Evolutionary conservation across 2,888 invertebrate genomes (phyloP).

Genomic region (Cheilosia pagana): DNA sequence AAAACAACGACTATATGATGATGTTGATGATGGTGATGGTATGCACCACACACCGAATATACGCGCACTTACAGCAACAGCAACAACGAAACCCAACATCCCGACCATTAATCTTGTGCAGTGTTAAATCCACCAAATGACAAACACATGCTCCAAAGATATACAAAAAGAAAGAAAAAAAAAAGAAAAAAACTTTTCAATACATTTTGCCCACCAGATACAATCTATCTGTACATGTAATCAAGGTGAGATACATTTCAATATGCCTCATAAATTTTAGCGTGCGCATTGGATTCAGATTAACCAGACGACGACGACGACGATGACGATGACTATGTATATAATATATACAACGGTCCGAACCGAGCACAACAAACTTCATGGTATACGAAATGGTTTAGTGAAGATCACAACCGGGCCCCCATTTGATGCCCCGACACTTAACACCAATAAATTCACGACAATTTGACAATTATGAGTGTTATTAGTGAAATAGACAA

Average conservation of each 20-base stretch:
- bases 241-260: conserved; percentile 83
- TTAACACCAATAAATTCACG: conserved; percentile 74
- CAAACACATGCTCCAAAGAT: conserved; percentile 72
- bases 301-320: conserved; percentile 44
- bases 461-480: conserved; percentile 83
- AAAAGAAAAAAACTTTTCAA: conserved; percentile 58
- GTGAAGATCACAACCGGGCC: conserved; percentile 68
- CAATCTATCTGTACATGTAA: conserved; percentile 77
- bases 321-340: conserved; percentile 21
- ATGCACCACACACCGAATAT: conserved; percentile 55
- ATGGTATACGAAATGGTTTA: conserved; percentile 26
- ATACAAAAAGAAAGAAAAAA: conserved; percentile 34
- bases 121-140: conserved; percentile 74
- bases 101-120: conserved; percentile 75
- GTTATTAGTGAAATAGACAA: conserved; percentile 83
- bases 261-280: conserved; percentile 81
- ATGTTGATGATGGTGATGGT: conserved; percentile 71
- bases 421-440: conserved; percentile 60
- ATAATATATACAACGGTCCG: conserved; percentile 24
- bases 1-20: conserved; percentile 56
- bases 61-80: conserved; percentile 11
- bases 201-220: conserved; percentile 74
- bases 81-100: conserved; percentile 68
- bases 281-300: conserved; percentile 73
- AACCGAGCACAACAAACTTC: neutral